phyloP scores from a whole-genome alignment of 2,888 invertebrate species.

The Thelaira solivaga region DNA sequence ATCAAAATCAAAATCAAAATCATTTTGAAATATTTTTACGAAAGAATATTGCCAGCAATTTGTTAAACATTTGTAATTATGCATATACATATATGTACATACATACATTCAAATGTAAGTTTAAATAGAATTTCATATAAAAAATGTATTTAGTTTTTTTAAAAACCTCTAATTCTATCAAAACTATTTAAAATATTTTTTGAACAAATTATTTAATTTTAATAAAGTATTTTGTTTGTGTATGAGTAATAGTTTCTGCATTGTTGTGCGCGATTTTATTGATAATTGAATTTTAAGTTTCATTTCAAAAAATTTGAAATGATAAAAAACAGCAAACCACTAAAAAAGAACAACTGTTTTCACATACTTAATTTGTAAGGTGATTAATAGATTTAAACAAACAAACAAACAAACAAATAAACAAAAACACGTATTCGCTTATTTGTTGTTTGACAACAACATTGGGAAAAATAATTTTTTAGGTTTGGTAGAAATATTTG shows the following conservation, averaged over 20 bases:
- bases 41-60: too few species aligned
- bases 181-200: too few species aligned
- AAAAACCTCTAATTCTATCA: too few species aligned
- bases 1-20: too few species aligned
- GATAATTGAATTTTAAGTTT: slow-evolving; percentile 3
- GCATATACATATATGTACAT: too few species aligned
- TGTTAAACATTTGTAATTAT: too few species aligned
- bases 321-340: not conserved
- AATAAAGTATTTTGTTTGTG: not conserved
- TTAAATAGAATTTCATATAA: too few species aligned
- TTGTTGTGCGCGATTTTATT: not conserved
- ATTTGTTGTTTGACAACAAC: slow-evolving; percentile 11
- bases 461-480: slow-evolving; percentile 7
- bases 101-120: too few species aligned
- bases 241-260: not conserved
- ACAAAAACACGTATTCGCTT: not conserved
- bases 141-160: too few species aligned
- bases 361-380: not conserved
- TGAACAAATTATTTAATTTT: not conserved
- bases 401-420: not conserved
- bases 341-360: not conserved
- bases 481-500: not conserved
- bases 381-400: slow-evolving; percentile 10
- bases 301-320: not conserved
- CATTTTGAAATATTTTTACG: too few species aligned